Evolutionary conservation across 2,888 invertebrate species (phyloP).

Genomic region (Clanis bilineata): DNA sequence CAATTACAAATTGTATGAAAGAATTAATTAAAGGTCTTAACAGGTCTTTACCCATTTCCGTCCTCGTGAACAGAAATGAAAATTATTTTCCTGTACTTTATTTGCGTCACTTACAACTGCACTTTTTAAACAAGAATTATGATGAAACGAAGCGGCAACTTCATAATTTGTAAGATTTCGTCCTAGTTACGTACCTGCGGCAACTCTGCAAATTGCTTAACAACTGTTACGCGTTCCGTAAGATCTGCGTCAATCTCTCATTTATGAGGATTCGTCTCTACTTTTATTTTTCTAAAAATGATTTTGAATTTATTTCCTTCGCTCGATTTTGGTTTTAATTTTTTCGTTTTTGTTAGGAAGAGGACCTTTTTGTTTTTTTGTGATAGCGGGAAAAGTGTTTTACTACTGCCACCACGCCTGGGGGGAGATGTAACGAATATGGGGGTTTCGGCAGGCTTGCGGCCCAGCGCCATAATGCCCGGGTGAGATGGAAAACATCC

Average conservation of each 20-base stretch:
- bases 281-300: neutral
- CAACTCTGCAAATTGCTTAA: neutral
- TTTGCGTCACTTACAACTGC: neutral
- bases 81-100: neutral
- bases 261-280: neutral
- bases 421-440: no score
- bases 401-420: no score
- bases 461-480: no score
- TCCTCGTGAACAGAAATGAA: neutral
- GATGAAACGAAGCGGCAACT: neutral
- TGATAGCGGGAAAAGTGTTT: no score
- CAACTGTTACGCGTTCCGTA: neutral
- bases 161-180: conserved; percentile 14
- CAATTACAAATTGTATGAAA: no score
- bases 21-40: no score
- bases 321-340: neutral
- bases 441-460: no score
- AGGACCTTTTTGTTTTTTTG: no score
- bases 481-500: no score
- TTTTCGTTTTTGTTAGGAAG: no score
- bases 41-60: neutral
- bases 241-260: neutral
- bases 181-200: neutral
- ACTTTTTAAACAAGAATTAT: neutral
- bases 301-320: neutral